phyloP scores from a whole-genome alignment of 2,888 invertebrate genomes.

The Meganola albula region DNA sequence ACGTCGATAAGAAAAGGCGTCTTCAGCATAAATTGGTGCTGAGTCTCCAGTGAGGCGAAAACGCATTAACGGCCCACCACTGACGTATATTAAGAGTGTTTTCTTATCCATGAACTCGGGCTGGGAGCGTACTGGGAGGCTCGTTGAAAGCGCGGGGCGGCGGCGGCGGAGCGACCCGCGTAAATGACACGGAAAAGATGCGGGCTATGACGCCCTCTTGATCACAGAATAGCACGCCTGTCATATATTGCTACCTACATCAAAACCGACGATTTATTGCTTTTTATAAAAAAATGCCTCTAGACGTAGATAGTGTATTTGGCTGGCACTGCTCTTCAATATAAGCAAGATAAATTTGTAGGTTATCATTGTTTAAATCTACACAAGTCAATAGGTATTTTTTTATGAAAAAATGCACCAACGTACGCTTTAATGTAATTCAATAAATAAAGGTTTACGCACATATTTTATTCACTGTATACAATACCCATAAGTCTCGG shows the following conservation, averaged over 20 bases:
- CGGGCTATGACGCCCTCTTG: slow-evolving; percentile 52
- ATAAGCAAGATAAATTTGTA: too few relatives aligned
- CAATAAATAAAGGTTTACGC: slow-evolving; percentile 3
- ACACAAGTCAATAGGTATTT: too few relatives aligned
- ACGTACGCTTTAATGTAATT: too few relatives aligned
- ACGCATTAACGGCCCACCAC: slow-evolving; percentile 52
- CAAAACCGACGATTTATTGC: slow-evolving; percentile 17
- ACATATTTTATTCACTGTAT: slow-evolving; percentile 14
- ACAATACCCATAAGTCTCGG: slow-evolving; percentile 18
- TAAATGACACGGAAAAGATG: slow-evolving; percentile 69
- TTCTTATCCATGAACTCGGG: slow-evolving; percentile 38
- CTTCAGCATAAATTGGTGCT: slow-evolving; percentile 57
- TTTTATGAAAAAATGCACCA: too few relatives aligned
- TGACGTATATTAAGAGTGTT: slow-evolving; percentile 41
- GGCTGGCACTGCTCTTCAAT: too few relatives aligned
- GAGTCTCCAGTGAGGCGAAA: slow-evolving; percentile 55
- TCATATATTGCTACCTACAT: slow-evolving; percentile 28
- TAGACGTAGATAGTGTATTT: too few relatives aligned
- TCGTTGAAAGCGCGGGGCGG: slow-evolving; percentile 19
- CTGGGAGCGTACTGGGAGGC: slow-evolving; percentile 10
- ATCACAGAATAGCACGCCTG: slow-evolving; percentile 42
- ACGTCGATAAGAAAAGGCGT: slow-evolving; percentile 60
- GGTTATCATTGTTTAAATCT: too few relatives aligned
- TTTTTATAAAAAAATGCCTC: slow-evolving; percentile 20
- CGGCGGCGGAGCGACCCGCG: slow-evolving; percentile 37